These are phyloP conservation scores for Lepidochitona cinerea DNA, from an alignment of 2,888 invertebrate genomes.

Conservation along the genomic window DNA sequence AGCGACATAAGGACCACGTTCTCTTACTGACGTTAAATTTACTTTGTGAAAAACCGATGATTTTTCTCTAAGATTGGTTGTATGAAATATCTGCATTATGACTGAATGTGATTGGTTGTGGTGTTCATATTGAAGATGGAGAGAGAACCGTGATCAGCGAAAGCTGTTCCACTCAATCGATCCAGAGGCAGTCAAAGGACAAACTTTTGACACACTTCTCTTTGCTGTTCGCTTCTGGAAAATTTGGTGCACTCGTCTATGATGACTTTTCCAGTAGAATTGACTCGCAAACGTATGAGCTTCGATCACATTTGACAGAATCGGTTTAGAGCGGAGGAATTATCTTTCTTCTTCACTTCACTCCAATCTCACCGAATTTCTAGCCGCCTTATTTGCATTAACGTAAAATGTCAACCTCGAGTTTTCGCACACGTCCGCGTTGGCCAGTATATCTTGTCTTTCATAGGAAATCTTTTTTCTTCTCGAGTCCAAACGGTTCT, in stretches of 20 bases:
- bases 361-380: slow-evolving; percentile 8
- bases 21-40: too few relatives aligned
- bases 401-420: not conserved
- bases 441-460: too few relatives aligned
- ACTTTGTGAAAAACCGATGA: too few relatives aligned
- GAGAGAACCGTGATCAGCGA: not conserved
- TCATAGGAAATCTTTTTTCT: not conserved
- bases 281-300: not conserved
- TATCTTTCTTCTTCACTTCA: slow-evolving; percentile 8
- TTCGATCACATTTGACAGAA: slow-evolving; percentile 9
- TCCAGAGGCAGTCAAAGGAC: not conserved
- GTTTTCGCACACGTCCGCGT: not conserved
- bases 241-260: slow-evolving; percentile 1
- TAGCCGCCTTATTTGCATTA: slow-evolving; percentile 3
- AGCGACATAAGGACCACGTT: too few relatives aligned
- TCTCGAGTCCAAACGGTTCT: not conserved
- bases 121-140: too few relatives aligned
- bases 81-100: too few relatives aligned
- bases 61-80: too few relatives aligned
- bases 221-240: not conserved
- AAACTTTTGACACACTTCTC: not conserved
- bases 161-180: not conserved
- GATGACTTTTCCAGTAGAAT: slow-evolving; percentile 6
- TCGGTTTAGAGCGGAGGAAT: slow-evolving; percentile 3
- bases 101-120: too few relatives aligned